A percentile compares a stretch with the other conserved stretches of the same genome.
These are phyloP conservation scores for Rhinatrema bivittatum DNA, from an alignment of 2,797 vertebrate genomes.

Conservation along the genomic window DNA sequence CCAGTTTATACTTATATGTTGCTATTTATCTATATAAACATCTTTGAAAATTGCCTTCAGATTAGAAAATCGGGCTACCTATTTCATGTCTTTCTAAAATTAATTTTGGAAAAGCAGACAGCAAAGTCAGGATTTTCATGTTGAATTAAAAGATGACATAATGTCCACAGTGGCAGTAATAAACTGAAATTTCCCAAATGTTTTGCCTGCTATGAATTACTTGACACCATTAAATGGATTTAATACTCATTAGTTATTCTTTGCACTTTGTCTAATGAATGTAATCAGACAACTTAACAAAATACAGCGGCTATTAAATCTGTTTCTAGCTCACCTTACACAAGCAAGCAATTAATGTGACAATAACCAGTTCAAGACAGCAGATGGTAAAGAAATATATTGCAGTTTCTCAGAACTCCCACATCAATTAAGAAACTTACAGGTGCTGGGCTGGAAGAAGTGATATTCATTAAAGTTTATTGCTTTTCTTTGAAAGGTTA, in stretches of 20 bases:
- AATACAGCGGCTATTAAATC: background rate
- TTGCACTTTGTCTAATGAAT: background rate
- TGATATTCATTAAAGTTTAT: background rate
- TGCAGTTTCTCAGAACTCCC: background rate
- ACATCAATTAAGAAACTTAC: background rate
- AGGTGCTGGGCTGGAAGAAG: background rate
- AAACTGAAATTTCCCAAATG: no score
- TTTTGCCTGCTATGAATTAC: background rate
- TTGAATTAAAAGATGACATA: no score
- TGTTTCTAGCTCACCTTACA: background rate
- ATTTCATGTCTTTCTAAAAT: no score
- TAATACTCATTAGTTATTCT: background rate
- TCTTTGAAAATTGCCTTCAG: no score
- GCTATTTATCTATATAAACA: no score
- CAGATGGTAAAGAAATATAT: background rate
- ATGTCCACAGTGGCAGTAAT: no score
- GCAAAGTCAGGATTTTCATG: no score
- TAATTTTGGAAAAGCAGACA: no score
- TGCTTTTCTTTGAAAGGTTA: background rate
- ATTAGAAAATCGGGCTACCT: no score
- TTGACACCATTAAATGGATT: constrained; percentile 9
- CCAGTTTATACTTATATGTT: no score
- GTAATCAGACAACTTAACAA: background rate
- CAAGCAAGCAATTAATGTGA: background rate
- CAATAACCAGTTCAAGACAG: background rate